Evolutionary conservation across 2,113 vertebrate species (phyloP).

Genomic region (Apodemus sylvaticus): DNA sequence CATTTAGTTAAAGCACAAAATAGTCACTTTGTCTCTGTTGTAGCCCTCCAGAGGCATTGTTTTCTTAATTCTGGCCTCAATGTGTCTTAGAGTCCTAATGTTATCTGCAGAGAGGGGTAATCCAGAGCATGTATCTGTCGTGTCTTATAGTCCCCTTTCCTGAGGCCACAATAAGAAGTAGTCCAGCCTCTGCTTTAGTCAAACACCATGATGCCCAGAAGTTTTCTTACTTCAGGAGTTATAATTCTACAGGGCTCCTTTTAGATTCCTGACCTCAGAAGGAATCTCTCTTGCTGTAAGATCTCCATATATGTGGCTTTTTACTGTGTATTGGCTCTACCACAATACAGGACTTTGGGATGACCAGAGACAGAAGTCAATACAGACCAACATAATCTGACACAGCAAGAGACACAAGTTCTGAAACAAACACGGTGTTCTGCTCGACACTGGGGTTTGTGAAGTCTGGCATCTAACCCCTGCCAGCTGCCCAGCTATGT

Average conservation of each 20-base stretch:
- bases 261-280: background rate
- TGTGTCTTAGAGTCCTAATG: background rate
- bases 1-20: background rate
- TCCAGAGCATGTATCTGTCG: background rate
- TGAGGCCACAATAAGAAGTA: background rate
- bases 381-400: background rate
- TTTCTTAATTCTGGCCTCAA: background rate
- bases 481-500: background rate
- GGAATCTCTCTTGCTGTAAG: background rate
- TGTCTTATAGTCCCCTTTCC: background rate
- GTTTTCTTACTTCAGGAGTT: background rate
- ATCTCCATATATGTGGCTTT: background rate
- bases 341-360: background rate
- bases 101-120: background rate
- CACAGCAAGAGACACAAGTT: background rate
- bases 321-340: background rate
- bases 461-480: background rate
- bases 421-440: rapidly evolving
- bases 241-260: background rate
- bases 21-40: background rate
- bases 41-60: background rate
- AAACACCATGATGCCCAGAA: background rate
- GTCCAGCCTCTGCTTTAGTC: background rate
- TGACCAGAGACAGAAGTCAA: background rate
- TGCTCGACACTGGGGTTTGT: background rate